Evolutionary conservation across 2,797 vertebrate species (phyloP).

Genomic region (Etheostoma perlongum): DNA sequence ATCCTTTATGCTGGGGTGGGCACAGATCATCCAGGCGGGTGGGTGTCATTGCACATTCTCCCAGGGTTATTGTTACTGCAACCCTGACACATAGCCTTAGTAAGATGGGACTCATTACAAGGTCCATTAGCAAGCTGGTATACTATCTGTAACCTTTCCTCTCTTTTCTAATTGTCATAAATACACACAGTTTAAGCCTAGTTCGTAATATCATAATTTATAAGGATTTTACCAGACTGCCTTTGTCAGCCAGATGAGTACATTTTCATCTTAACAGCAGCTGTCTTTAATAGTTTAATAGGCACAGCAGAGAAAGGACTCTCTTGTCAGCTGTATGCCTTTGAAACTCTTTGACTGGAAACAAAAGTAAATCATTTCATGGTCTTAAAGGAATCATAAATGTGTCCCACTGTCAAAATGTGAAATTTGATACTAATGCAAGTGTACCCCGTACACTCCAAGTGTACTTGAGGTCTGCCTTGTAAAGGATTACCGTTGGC

Average conservation of each 20-base stretch:
- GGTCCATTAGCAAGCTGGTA: constrained; percentile 45
- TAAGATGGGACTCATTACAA: constrained; percentile 48
- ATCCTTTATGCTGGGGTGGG: constrained; percentile 30
- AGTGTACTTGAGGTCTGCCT: constrained; percentile 22
- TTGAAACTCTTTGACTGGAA: constrained; percentile 35
- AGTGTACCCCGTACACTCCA: background rate
- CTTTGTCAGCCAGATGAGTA: background rate
- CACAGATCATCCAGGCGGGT: constrained; percentile 20
- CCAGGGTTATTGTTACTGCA: constrained; percentile 23
- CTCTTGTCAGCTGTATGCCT: constrained; percentile 28
- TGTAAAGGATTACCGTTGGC: constrained; percentile 39
- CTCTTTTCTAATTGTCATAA: constrained; percentile 38
- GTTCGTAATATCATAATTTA: constrained; percentile 14
- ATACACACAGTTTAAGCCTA: constrained; percentile 34
- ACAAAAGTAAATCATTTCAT: constrained; percentile 32
- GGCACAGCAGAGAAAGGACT: background rate
- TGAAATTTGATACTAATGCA: constrained; percentile 21
- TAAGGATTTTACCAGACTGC: constrained; percentile 14
- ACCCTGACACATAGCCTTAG: constrained; percentile 22
- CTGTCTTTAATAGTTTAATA: constrained; percentile 32
- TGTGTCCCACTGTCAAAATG: constrained; percentile 25
- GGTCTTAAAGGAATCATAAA: constrained; percentile 20
- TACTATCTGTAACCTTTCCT: constrained; percentile 32
- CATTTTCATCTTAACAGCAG: constrained; percentile 28
- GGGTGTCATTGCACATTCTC: constrained; percentile 30